Percentiles rank a stretch among this genome's conserved stretches.
phyloP scores from a whole-genome alignment of 2,113 vertebrate species.

The Notechis scutatus region DNA sequence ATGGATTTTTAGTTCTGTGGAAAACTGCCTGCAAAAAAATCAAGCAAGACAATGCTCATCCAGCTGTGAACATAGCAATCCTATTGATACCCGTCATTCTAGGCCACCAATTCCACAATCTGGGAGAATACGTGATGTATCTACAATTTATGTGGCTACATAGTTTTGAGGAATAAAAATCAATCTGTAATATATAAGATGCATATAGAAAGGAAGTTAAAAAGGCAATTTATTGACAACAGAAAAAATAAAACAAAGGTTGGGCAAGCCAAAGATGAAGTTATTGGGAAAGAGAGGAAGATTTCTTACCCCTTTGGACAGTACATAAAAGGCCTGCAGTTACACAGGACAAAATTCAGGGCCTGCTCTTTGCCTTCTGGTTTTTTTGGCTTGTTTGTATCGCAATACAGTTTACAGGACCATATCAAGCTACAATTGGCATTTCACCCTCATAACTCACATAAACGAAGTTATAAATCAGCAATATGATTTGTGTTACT shows the following conservation, averaged over 20 bases:
- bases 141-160: neutral
- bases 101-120: neutral
- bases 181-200: neutral
- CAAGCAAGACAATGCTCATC: neutral
- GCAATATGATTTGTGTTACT: neutral
- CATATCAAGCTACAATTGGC: neutral
- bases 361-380: neutral
- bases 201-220: neutral
- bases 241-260: neutral
- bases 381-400: neutral
- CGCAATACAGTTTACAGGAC: conserved; percentile 11
- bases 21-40: neutral
- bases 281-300: neutral
- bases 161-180: neutral
- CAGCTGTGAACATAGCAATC: neutral
- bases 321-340: neutral
- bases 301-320: neutral
- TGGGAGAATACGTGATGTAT: neutral
- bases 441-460: neutral
- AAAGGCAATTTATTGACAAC: neutral
- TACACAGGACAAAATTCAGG: neutral
- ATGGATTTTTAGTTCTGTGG: neutral
- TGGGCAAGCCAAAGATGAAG: neutral
- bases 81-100: neutral
- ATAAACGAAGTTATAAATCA: conserved; percentile 14